phyloP scores from a whole-genome alignment of 2,888 invertebrate species.

The Nemoura dubitans region DNA sequence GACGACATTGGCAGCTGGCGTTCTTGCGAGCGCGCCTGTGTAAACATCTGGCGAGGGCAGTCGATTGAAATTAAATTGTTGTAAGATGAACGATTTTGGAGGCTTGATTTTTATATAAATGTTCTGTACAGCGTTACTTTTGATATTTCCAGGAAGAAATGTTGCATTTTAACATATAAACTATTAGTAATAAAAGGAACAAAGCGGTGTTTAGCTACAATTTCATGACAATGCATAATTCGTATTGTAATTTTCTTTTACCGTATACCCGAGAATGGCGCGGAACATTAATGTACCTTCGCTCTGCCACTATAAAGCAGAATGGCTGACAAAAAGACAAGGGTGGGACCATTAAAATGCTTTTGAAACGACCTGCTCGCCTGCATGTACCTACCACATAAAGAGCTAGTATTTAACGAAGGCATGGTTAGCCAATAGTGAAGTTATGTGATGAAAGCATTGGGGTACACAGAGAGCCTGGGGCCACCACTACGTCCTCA shows the following conservation, averaged over 20 bases:
- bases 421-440: conserved; percentile 5
- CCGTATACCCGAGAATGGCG: neutral
- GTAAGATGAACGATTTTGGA: neutral
- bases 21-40: neutral
- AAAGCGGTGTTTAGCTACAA: neutral
- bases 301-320: neutral
- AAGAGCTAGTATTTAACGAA: conserved; percentile 7
- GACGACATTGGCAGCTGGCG: neutral
- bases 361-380: neutral
- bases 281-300: neutral
- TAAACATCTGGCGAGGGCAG: neutral
- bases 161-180: neutral
- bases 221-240: neutral
- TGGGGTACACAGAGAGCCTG: neutral
- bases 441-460: neutral
- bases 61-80: too few species aligned
- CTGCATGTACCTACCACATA: neutral
- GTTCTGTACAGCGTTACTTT: neutral
- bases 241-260: neutral
- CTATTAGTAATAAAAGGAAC: neutral
- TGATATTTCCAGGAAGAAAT: neutral
- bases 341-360: neutral
- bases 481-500: conserved; percentile 23
- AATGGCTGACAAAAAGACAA: neutral
- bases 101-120: neutral